Evolutionary conservation across 2,113 vertebrate genomes (phyloP).

Genomic region (Pygoscelis adeliae): DNA sequence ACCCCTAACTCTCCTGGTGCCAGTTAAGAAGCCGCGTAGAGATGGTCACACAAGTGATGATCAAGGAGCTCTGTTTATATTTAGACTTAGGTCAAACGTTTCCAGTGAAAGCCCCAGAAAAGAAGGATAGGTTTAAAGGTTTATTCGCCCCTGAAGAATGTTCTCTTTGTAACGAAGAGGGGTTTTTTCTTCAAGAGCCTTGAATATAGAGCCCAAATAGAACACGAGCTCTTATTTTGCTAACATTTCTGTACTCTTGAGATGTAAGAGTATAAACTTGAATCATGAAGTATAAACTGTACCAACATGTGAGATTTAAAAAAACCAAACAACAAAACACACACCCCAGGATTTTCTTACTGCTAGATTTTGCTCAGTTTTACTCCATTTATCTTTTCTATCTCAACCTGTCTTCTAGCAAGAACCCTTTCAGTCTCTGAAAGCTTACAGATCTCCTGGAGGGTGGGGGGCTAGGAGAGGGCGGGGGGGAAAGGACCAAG

Average conservation of each 20-base stretch:
- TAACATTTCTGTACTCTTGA: neutral
- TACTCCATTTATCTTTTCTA: conserved; percentile 8
- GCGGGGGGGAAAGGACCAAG: neutral
- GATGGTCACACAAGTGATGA: neutral
- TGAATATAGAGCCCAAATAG: neutral
- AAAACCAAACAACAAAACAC: neutral
- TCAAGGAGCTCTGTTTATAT: neutral
- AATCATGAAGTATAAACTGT: neutral
- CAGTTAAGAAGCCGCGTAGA: neutral
- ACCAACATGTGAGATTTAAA: neutral
- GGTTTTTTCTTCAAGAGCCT: neutral
- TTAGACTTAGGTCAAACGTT: neutral
- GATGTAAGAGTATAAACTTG: neutral
- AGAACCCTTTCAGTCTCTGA: neutral
- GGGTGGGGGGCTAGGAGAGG: neutral
- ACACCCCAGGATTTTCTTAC: neutral
- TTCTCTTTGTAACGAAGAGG: neutral
- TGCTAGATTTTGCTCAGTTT: neutral
- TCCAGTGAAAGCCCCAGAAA: neutral
- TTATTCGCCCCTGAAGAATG: neutral
- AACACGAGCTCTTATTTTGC: neutral
- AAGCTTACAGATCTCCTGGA: neutral
- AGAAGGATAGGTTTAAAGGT: neutral
- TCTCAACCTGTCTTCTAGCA: neutral
- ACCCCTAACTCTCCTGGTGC: neutral